These are phyloP conservation scores for Heteractis magnifica DNA, from an alignment of 92 coral and sea anemone genomes.

Conservation along the genomic window DNA sequence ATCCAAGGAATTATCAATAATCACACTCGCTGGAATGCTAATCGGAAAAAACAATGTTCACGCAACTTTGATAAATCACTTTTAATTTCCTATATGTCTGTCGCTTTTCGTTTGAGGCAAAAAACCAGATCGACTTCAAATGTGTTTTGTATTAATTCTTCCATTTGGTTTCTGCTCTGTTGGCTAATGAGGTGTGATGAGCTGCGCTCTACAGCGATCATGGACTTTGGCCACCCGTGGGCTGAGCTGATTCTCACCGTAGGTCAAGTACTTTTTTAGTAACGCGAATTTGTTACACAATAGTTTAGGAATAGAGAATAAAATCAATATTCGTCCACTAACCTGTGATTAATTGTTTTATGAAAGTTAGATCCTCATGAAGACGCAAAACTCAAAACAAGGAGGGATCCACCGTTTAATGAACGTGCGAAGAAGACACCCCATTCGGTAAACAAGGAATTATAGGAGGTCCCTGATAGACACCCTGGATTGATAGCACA, in stretches of 20 bases:
- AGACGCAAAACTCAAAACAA: too few relatives aligned
- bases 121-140: neutral
- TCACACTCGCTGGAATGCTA: neutral
- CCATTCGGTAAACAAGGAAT: too few relatives aligned
- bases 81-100: neutral
- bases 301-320: too few relatives aligned
- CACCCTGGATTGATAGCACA: too few relatives aligned
- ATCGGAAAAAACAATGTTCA: constrained; percentile 13
- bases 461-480: too few relatives aligned
- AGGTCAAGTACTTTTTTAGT: neutral
- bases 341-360: too few relatives aligned
- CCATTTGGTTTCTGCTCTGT: constrained; percentile 8
- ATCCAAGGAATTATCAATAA: neutral
- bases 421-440: too few relatives aligned
- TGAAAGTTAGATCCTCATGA: too few relatives aligned
- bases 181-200: neutral
- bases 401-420: too few relatives aligned
- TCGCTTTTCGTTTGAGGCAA: neutral
- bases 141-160: constrained; percentile 23
- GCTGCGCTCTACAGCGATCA: neutral
- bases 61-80: neutral
- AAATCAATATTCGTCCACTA: too few relatives aligned
- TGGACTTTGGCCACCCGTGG: neutral
- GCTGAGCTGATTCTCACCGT: neutral
- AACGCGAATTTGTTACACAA: too few relatives aligned